Base-by-base conservation (phyloP, 2,888 invertebrate species). In the Tachina fera region DNA sequence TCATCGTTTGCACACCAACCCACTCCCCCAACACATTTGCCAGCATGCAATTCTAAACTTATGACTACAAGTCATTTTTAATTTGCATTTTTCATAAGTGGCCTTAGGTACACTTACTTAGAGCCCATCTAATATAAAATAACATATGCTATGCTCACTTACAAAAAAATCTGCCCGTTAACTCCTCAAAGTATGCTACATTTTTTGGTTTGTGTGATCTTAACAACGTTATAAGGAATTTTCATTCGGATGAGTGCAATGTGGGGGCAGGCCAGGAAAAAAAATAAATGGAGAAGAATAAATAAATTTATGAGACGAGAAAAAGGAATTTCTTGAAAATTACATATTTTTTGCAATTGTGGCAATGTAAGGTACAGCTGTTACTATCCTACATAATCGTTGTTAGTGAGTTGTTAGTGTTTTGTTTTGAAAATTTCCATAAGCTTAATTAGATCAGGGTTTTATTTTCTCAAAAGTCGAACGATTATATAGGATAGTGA, bases 81-180 rank as follows among this genome's bases (percentile, higher is more conserved):
- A 91, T 91, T 91, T 91, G 87, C 89, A 90, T 91, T 90, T 90
- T 88, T 88, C 90, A 90, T 89, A 90, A 91, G 91, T 91, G 91
- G 91, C 91, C 91, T 90, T 89, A 89, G 91, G 91, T 90, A 89
- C 90, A 89, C 91, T 91, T 91, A 91, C 90, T 91, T 90, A 90
- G 63, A 88, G 89, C 89, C 88, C 85, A 89, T 89, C 89, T 79
- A 71, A 83, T 79, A 61, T 16, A 13, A 83, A 67, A 71, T 47
- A 45, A 51, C 39, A 84, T 68, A 77, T 51, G 51, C 68, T 68
- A 77, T 51, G 51, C 68, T 72, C 22, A 71, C 65, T 51, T 45
- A 43, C 45, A 71, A 41, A 31, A 41, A 31, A 41, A 31, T 13
- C 31, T 39, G n/a, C 19, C 39, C 1, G 45, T 14, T 31, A 53